Evolutionary conservation across 2,888 invertebrate genomes (phyloP).

Genomic region (Antheraea assamensis): DNA sequence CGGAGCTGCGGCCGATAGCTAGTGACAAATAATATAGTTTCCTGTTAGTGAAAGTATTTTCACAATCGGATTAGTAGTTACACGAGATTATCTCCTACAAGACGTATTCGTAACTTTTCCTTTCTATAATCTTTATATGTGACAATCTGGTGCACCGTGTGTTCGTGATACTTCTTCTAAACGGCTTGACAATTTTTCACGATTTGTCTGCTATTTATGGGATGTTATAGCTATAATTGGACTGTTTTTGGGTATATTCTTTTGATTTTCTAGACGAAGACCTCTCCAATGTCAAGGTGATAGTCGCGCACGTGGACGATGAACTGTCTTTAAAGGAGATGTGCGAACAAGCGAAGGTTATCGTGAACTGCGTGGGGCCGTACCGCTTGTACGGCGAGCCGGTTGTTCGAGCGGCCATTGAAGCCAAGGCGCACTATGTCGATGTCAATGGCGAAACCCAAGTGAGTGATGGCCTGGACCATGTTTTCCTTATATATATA

Average conservation of each 20-base stretch:
- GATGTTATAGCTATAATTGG: background rate
- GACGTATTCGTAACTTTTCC: too few species aligned
- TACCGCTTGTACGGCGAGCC: slow-evolving; percentile 93
- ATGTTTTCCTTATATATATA: background rate
- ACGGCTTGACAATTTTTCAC: too few species aligned
- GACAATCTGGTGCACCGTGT: too few species aligned
- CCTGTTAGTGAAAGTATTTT: too few species aligned
- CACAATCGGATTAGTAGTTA: too few species aligned
- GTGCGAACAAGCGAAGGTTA: slow-evolving; percentile 88
- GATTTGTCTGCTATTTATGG: background rate
- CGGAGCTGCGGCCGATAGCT: too few species aligned
- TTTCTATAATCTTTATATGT: too few species aligned
- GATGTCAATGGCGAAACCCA: slow-evolving; percentile 97
- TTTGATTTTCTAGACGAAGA: slow-evolving; percentile 75
- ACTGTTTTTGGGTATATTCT: background rate
- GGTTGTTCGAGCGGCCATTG: slow-evolving; percentile 94
- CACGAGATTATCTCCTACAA: too few species aligned
- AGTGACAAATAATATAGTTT: too few species aligned
- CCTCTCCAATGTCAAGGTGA: slow-evolving; percentile 83
- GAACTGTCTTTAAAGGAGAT: slow-evolving; percentile 89
- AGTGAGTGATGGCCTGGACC: slow-evolving; percentile 55
- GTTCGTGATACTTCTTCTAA: too few species aligned
- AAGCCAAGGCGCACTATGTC: slow-evolving; percentile 91
- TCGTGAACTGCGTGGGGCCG: slow-evolving; percentile 97
- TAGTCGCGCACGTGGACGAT: slow-evolving; percentile 90